Evolutionary conservation across 2,888 invertebrate species (phyloP).

Genomic region (Pristionchus japonicus): DNA sequence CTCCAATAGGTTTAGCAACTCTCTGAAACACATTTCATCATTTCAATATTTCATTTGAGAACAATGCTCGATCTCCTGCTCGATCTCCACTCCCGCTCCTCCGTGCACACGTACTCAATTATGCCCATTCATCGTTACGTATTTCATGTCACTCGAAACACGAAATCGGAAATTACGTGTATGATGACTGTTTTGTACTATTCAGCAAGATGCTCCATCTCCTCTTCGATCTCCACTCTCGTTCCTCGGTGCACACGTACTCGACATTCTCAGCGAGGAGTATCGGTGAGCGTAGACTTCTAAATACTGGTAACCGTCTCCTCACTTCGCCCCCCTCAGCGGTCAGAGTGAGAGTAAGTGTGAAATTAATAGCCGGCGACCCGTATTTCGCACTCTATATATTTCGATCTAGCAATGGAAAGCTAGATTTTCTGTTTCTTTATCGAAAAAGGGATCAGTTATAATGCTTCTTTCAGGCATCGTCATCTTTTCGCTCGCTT

Average conservation of each 20-base stretch:
- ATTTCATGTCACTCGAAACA: no score
- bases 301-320: no score
- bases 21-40: background rate
- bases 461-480: background rate
- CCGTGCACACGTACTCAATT: background rate
- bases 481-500: background rate
- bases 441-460: no score
- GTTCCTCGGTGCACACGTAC: background rate
- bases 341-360: background rate
- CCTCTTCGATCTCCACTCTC: background rate
- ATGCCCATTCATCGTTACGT: no score
- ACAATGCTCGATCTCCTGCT: background rate
- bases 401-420: no score
- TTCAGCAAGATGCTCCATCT: background rate
- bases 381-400: no score
- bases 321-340: no score
- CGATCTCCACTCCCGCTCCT: background rate
- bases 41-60: background rate
- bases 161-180: no score
- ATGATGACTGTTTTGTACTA: no score
- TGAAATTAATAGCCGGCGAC: no score
- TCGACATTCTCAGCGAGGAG: background rate
- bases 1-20: background rate
- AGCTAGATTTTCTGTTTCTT: no score
- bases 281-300: background rate